Conservation (phyloP, 1,140 invertebrate species). For the Trichonephila inaurata region DNA sequence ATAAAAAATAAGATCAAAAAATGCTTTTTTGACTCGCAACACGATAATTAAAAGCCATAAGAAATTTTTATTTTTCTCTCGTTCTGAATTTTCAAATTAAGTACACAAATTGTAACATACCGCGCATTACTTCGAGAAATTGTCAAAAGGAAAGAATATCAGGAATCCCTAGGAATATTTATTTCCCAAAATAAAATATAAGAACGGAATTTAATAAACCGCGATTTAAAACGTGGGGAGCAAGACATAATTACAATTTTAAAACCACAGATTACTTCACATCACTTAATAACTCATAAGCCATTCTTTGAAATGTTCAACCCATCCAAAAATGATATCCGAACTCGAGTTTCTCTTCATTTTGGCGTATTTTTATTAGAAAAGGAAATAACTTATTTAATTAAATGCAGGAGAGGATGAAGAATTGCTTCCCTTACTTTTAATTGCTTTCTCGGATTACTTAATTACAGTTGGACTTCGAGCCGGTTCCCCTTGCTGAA, state of each 20-base stretch:
- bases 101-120: no score
- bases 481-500: not conserved
- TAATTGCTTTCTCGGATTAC: slow-evolving; percentile 27
- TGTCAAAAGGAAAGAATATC: no score
- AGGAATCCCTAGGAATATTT: not conserved
- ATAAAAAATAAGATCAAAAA: no score
- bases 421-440: slow-evolving; percentile 6
- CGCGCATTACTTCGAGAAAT: no score
- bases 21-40: no score
- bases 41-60: no score
- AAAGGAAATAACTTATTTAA: slow-evolving; percentile 35
- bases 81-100: no score
- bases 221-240: not conserved
- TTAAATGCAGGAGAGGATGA: slow-evolving; percentile 14
- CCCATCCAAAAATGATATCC: not conserved
- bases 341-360: not conserved
- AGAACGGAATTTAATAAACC: not conserved
- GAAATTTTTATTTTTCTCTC: no score
- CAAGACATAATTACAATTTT: not conserved
- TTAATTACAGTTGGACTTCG: slow-evolving; percentile 9
- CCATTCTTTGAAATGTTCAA: not conserved
- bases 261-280: not conserved
- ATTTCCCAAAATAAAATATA: not conserved
- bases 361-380: not conserved
- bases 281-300: not conserved